Evolutionary conservation across 2,797 vertebrate species (phyloP).

Genomic region (Echiichthys vipera): DNA sequence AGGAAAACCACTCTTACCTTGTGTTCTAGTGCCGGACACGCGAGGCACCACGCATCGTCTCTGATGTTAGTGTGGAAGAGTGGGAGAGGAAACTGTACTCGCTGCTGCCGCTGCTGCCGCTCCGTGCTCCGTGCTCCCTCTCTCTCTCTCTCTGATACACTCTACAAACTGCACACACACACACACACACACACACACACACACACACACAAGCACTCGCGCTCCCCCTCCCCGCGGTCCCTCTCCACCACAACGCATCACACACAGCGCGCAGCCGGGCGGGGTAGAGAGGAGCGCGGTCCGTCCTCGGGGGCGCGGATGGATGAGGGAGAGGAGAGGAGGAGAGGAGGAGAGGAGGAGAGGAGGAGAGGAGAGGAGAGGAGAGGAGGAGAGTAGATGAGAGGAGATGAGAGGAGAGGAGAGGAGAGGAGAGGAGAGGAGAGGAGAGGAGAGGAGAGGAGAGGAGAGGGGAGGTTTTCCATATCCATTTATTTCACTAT

Average conservation of each 20-base stretch:
- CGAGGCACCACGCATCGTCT: constrained; percentile 24
- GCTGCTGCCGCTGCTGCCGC: constrained; percentile 38
- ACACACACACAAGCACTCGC: neutral
- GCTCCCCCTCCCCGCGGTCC: constrained; percentile 38
- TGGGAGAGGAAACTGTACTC: constrained; percentile 42
- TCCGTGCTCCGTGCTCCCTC: constrained; percentile 19
- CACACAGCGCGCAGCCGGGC: constrained; percentile 49
- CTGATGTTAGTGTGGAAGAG: constrained; percentile 21
- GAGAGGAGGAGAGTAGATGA: no score
- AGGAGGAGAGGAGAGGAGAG: no score
- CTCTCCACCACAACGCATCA: constrained; percentile 24
- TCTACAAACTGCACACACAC: constrained; percentile 17
- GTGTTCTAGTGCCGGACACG: constrained; percentile 14
- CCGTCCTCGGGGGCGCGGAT: constrained; percentile 57
- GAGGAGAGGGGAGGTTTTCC: no score
- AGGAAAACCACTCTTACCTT: constrained; percentile 50
- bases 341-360: neutral
- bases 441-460: neutral
- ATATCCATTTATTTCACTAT: no score
- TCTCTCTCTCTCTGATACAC: constrained; percentile 12
- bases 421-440: neutral
- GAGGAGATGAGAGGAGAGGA: no score
- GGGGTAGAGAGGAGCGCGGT: constrained; percentile 53
- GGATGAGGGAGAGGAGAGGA: no score
- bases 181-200: constrained; percentile 16